Evolutionary conservation across 2,888 invertebrate genomes (phyloP), one percentile per base, ranked within the genome.

Genomic region (Macrosiphum euphorbiae): DNA sequence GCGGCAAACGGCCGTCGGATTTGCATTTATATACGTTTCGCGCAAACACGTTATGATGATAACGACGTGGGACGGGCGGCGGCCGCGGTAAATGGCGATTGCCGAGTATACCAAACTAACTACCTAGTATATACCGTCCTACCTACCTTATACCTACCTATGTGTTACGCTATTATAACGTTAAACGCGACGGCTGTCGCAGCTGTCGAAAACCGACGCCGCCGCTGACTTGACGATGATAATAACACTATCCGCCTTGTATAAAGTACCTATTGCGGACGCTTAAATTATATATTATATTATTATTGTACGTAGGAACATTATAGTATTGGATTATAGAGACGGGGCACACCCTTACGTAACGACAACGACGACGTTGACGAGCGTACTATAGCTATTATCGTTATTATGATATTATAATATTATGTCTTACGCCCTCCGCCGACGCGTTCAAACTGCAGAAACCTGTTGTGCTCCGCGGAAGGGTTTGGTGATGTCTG

Each of bases 1-100:
- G 90, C 90, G 90, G 78, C 90, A n/a, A 91, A 91, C 90, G 90
- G 52, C 90, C 90, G 90, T 91, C 91, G 91, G 55, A 84, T 91
- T 91, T 91, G 91, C 91, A 90, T 90, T 90, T 84, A 41, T 47
- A 85, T 85, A 85, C 44, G 35, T 90, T 89, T 52, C 28, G 58
- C 26, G 26, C 67, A 78, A 90, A 67, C 90, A 50, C 67, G 88
- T 88, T 88, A 90, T 61, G 44, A 90, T 61, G 44, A 44, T 44
- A 28, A 41, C 44, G 26, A 85, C 44, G 89, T 90, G 61, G 89
- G 89, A 90, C 89, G 61, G 87, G n/a, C 85, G 24, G 85, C 44
- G 55, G 47, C 85, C 8, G 84, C 41, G 84, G 67, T n/a, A 67
- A 67, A 67, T 35, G 35, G n/a, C n/a, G 35, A 67, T 67, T 67